These are phyloP conservation scores for Etheostoma cragini DNA, from an alignment of 2,113 vertebrate species.

Conservation along the genomic window DNA sequence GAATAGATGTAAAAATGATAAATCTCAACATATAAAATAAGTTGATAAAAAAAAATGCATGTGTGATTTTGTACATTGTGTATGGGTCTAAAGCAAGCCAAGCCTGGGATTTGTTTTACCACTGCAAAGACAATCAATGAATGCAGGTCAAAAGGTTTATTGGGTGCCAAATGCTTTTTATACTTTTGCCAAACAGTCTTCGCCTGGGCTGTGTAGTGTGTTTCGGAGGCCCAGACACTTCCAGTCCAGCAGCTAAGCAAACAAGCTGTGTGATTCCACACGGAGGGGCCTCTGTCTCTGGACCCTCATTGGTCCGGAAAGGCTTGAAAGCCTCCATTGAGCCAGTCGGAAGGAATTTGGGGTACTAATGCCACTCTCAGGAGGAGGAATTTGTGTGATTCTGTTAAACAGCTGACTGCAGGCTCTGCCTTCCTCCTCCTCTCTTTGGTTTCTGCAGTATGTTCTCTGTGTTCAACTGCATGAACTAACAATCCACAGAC, in stretches of 20 bases:
- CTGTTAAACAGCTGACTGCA: constrained; percentile 74
- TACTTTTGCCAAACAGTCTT: neutral
- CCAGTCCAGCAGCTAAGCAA: constrained; percentile 81
- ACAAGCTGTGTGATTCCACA: constrained; percentile 73
- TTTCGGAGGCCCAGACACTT: constrained; percentile 43
- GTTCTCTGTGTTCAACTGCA: constrained; percentile 41
- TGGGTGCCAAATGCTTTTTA: constrained; percentile 48
- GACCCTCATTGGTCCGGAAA: constrained; percentile 73
- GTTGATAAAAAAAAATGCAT: neutral
- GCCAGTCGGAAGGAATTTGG: constrained; percentile 72
- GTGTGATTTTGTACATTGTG: neutral
- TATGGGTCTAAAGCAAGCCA: neutral
- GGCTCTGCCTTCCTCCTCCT: constrained; percentile 54
- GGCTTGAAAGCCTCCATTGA: constrained; percentile 81
- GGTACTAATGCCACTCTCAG: constrained; percentile 62
- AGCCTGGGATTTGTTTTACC: constrained; percentile 4
- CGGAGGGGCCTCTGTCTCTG: constrained; percentile 60
- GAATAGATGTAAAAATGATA: neutral
- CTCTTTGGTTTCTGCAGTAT: constrained; percentile 13
- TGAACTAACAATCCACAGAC: constrained; percentile 40
- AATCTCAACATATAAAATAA: neutral
- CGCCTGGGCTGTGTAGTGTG: constrained; percentile 16
- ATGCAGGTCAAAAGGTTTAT: constrained; percentile 3
- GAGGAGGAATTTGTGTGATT: constrained; percentile 79
- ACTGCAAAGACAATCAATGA: neutral